Percentiles rank a stretch among this genome's conserved stretches.
Evolutionary conservation across 1,140 invertebrate genomes (phyloP).

Genomic region (Anadara kagoshimensis): DNA sequence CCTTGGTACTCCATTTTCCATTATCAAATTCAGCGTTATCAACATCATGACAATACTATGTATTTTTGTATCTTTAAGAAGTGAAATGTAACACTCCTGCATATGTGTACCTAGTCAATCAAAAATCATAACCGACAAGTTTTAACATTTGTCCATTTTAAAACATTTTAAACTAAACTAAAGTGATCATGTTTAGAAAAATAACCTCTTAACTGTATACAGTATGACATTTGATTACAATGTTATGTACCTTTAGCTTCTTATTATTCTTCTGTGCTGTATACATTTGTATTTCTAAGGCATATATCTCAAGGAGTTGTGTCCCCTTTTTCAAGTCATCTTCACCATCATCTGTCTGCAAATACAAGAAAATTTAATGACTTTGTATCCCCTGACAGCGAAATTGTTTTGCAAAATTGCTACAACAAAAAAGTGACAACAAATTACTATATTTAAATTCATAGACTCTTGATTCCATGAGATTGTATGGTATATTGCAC

Average conservation of each 20-base stretch:
- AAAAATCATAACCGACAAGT: too few species aligned
- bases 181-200: too few species aligned
- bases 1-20: too few species aligned
- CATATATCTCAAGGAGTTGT: conserved; percentile 98
- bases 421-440: not conserved
- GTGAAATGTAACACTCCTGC: too few species aligned
- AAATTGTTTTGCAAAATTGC: not conserved
- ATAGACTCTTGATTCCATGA: not conserved
- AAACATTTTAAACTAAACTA: too few species aligned
- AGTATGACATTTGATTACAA: not conserved
- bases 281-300: conserved; percentile 99
- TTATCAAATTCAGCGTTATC: too few species aligned
- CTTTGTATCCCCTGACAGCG: not conserved
- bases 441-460: not conserved
- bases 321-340: conserved; percentile 99
- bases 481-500: not conserved
- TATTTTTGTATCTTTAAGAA: too few species aligned
- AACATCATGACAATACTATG: too few species aligned
- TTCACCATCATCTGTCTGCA: conserved; percentile 97
- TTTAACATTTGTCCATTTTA: too few species aligned
- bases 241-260: conserved; percentile 85
- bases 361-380: not conserved
- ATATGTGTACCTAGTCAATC: too few species aligned
- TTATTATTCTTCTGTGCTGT: conserved; percentile 99
- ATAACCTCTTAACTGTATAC: not conserved